Evolutionary conservation across 1,140 invertebrate genomes (phyloP), one percentile per base, ranked within the genome.

Genomic region (Meloidogyne hapla): DNA sequence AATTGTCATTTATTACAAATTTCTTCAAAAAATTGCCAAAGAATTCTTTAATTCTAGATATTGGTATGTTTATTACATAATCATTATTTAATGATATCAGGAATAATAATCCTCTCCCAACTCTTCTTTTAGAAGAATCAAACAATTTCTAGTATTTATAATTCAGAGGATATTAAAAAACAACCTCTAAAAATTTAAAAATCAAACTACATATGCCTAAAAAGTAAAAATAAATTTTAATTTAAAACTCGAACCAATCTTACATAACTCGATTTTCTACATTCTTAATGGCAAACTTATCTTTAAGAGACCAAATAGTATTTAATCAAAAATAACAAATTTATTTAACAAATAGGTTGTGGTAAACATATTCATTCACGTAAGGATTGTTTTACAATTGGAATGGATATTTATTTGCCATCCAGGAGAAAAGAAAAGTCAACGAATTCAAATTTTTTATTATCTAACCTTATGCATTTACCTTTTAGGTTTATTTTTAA

Each of bases 11-110:
- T 33, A 23, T 73, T 2, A 33, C 64, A 28, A 64, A 23, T 38
- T 15, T 56, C 15, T 4, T 73, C 0, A 23, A 61, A 64, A 15
- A 38, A 4, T 6, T 73, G 61, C 9, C 13, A 38, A 23, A 1
- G 5, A 65, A 73, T 63, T 73, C 71, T 13, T 64, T 73, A 61
- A 73, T 73, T 73, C 33, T 73, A 56, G 71, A 73, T 45, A 73
- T 73, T 64, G 71, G 71, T 73, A 38, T 25, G 71, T 23, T 25
- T 45, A 38, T 25, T 68, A 25, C 8, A 5, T 40, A 8, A 38
- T 13, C 25, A 18, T 69, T 69, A 15, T 33, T 23, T 40, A 15
- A 18, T 69, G n/a, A n/a, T n/a, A 23, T 13, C 2, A 0, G 56
- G 56, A 1, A 42, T 15, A 69, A 61, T 6, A 18, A 38, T n/a